Evolutionary conservation across 1,140 invertebrate genomes (phyloP).

Genomic region (Condylostylus longicornis): DNA sequence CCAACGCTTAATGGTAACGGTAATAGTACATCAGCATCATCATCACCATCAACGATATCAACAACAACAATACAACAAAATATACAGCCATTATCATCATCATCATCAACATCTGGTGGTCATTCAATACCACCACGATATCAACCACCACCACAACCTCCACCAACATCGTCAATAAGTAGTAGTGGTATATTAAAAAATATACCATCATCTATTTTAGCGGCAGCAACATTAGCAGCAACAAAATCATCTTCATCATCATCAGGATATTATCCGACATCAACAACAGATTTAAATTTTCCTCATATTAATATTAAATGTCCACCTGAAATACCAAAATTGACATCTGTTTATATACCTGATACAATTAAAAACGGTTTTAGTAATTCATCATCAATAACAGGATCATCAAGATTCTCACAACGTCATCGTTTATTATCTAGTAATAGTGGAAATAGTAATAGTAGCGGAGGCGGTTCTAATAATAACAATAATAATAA

Average conservation of each 20-base stretch:
- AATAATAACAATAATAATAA: neutral
- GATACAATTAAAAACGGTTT: slow-evolving; percentile 20
- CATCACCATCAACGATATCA: slow-evolving; percentile 16
- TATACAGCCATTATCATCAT: slow-evolving; percentile 13
- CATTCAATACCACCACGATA: slow-evolving; percentile 43
- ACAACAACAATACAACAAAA: slow-evolving; percentile 9
- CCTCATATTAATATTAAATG: slow-evolving; percentile 26
- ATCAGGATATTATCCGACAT: slow-evolving; percentile 1
- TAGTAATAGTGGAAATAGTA: neutral
- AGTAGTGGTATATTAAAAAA: slow-evolving; percentile 39
- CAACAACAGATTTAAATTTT: slow-evolving; percentile 9
- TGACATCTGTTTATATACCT: slow-evolving; percentile 27
- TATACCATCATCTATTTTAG: slow-evolving; percentile 14
- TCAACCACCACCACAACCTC: slow-evolving; percentile 45
- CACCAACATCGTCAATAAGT: slow-evolving; percentile 11
- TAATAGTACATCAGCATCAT: slow-evolving; percentile 6
- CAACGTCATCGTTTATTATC: slow-evolving; percentile 7
- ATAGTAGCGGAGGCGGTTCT: neutral
- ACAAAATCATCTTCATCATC: slow-evolving; percentile 4
- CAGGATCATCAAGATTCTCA: slow-evolving; percentile 9
- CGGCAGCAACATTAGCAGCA: neutral
- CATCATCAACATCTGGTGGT: slow-evolving; percentile 16
- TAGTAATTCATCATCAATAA: slow-evolving; percentile 11
- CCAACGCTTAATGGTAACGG: neutral
- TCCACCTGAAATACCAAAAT: slow-evolving; percentile 30